Percentiles rank a stretch among this genome's conserved stretches.
Evolutionary conservation across 2,888 invertebrate species (phyloP).

Genomic region (Spodoptera picta): DNA sequence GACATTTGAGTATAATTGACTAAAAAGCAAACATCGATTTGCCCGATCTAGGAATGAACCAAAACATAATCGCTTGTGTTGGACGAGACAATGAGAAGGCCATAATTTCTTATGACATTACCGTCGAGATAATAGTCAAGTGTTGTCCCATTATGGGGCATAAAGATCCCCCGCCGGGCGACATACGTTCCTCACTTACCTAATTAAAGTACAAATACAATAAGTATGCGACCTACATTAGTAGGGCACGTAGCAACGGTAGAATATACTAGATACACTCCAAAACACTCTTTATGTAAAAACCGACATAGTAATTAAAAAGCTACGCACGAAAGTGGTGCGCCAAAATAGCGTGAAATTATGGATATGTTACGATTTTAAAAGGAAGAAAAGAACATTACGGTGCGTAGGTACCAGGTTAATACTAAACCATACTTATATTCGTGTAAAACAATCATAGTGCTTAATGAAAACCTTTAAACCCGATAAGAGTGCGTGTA

Average conservation of each 20-base stretch:
- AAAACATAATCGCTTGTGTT: too few relatives aligned
- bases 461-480: not conserved
- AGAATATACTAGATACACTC: not conserved
- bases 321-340: conserved; percentile 37
- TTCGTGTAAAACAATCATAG: not conserved
- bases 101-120: not conserved
- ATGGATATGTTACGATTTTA: conserved; percentile 16
- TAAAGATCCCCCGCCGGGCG: not conserved
- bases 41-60: conserved; percentile 16
- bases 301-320: conserved; percentile 22
- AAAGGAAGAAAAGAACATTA: too few relatives aligned
- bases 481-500: conserved; percentile 12
- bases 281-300: conserved; percentile 16
- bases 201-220: not conserved
- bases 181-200: not conserved
- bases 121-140: conserved; percentile 1
- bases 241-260: not conserved
- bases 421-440: too few relatives aligned
- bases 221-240: not conserved
- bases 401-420: too few relatives aligned
- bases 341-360: conserved; percentile 37
- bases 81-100: too few relatives aligned
- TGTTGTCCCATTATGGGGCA: conserved; percentile 1
- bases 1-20: too few relatives aligned
- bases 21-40: too few relatives aligned